These are phyloP conservation scores for Congeria kusceri DNA, from an alignment of 2,888 invertebrate species.

Conservation along the genomic window DNA sequence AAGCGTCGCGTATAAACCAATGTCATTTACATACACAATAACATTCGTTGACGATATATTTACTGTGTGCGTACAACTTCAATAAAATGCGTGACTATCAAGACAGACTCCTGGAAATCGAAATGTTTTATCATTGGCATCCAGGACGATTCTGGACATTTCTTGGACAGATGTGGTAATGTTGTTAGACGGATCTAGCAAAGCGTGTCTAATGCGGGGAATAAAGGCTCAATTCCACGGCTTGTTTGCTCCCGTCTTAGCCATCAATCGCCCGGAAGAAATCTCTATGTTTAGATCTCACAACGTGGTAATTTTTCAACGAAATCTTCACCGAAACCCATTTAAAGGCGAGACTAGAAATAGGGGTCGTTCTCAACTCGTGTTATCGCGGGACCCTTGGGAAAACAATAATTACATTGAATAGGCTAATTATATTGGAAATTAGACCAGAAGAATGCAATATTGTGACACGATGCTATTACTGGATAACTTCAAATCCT, in stretches of 20 bases:
- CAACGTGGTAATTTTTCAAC: conserved; percentile 17
- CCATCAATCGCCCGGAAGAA: conserved; percentile 29
- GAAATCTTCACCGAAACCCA: conserved; percentile 21
- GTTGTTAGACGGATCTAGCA: conserved; percentile 4
- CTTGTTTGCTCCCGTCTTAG: conserved; percentile 39
- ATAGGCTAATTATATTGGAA: conserved; percentile 25
- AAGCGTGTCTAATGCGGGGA: conserved; percentile 6
- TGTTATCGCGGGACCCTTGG: conserved; percentile 30
- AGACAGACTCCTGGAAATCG: no score
- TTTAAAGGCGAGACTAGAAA: conserved; percentile 24
- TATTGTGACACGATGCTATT: conserved; percentile 16
- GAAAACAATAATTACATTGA: conserved; percentile 19
- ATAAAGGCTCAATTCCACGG: conserved; percentile 25
- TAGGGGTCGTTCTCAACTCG: conserved; percentile 26
- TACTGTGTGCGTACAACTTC: no score
- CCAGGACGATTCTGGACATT: no score
- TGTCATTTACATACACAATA: no score
- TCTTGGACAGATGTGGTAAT: no score
- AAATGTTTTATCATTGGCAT: no score
- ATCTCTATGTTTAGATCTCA: conserved; percentile 24
- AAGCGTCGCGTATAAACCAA: no score
- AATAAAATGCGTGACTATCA: no score
- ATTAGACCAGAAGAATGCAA: conserved; percentile 26
- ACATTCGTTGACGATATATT: no score
- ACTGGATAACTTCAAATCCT: background rate